Conservation (phyloP, 1,140 invertebrate genomes). For the Leptinotarsa undecemlineata region DNA sequence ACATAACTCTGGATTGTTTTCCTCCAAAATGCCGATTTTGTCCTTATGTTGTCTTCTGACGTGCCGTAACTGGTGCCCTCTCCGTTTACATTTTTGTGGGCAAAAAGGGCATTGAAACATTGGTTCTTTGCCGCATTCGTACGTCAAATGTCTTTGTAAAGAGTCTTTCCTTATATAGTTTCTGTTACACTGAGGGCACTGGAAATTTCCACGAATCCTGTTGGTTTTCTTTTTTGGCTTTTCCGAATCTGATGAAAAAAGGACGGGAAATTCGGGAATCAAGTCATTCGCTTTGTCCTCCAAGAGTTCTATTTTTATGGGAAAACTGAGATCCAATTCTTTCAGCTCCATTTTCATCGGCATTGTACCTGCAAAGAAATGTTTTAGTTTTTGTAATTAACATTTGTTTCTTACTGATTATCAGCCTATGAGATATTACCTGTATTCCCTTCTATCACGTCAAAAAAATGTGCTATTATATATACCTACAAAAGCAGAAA, state of each 20-base stretch:
- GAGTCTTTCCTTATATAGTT: conserved; percentile 70
- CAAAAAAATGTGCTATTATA: too few species aligned
- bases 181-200: conserved; percentile 65
- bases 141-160: conserved; percentile 65
- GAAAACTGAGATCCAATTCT: conserved; percentile 27
- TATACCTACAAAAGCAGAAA: too few species aligned
- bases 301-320: conserved; percentile 36
- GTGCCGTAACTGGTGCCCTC: conserved; percentile 64
- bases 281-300: conserved; percentile 38
- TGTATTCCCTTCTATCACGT: too few species aligned
- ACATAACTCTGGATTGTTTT: conserved; percentile 51
- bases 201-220: conserved; percentile 58
- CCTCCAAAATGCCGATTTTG: conserved; percentile 56
- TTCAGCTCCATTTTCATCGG: conserved; percentile 47
- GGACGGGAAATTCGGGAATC: not conserved
- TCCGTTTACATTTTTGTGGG: conserved; percentile 64
- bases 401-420: not conserved
- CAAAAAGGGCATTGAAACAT: conserved; percentile 82
- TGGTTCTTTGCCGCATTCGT: conserved; percentile 72
- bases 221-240: conserved; percentile 46
- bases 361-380: conserved; percentile 20
- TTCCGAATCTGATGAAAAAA: conserved; percentile 8
- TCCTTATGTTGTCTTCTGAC: conserved; percentile 63
- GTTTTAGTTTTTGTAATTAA: not conserved
- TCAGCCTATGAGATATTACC: too few species aligned